phyloP scores from a whole-genome alignment of 1,140 invertebrate species.

The Drosophila erecta region DNA sequence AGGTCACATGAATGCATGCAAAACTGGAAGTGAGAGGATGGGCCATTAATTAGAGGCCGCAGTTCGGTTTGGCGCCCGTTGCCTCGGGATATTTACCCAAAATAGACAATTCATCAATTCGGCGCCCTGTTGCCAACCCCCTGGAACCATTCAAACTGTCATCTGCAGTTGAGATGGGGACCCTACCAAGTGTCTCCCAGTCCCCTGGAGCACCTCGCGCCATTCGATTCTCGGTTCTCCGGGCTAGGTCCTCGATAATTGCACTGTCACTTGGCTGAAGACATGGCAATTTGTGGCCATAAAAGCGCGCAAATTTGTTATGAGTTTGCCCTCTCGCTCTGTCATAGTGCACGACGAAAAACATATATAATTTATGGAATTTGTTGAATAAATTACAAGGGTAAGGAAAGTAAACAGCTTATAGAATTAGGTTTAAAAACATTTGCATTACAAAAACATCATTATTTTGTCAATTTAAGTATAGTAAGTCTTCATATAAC shows the following conservation, averaged over 20 bases:
- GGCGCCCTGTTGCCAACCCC: constrained; percentile 25
- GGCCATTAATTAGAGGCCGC: constrained; percentile 33
- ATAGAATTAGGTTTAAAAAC: no score
- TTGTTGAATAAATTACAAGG: neutral
- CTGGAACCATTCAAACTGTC: constrained; percentile 66
- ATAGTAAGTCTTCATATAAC: no score
- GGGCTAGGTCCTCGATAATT: constrained; percentile 71
- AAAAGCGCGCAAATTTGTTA: constrained; percentile 83
- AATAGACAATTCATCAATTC: constrained; percentile 80
- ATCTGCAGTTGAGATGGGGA: constrained; percentile 59
- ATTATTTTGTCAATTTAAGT: no score
- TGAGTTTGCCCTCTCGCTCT: constrained; percentile 45
- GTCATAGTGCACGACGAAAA: constrained; percentile 10
- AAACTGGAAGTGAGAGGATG: neutral
- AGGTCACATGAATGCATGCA: neutral
- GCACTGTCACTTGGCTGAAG: constrained; percentile 81
- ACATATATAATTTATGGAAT: neutral
- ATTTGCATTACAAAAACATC: no score
- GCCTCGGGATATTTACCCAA: constrained; percentile 51
- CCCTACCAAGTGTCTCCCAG: constrained; percentile 32
- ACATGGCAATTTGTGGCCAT: constrained; percentile 82
- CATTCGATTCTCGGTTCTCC: constrained; percentile 4
- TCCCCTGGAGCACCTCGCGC: constrained; percentile 7
- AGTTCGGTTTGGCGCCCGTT: constrained; percentile 40
- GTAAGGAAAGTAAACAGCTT: no score